Evolutionary conservation across 92 coral and sea anemone species (phyloP).

Genomic region (Heteractis magnifica): DNA sequence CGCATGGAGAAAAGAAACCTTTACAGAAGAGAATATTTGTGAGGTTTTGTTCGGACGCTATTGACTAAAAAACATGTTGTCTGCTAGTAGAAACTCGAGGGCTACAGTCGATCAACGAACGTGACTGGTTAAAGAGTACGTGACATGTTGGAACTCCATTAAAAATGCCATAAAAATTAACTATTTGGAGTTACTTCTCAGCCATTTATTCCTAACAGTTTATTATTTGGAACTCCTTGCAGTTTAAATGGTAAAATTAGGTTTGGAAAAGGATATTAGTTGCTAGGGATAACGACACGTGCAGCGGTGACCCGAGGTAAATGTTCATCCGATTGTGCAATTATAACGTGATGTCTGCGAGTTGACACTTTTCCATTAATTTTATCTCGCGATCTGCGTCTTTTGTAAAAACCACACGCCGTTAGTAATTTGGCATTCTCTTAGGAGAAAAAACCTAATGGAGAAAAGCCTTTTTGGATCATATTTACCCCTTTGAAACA

Average conservation of each 20-base stretch:
- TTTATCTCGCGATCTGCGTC: background rate
- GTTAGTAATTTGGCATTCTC: background rate
- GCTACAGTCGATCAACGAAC: background rate
- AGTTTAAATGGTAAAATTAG: background rate
- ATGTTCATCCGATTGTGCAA: background rate
- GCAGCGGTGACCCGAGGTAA: background rate
- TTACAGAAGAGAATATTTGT: background rate
- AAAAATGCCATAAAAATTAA: background rate
- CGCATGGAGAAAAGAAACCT: background rate
- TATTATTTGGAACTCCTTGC: background rate
- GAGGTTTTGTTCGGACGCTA: background rate
- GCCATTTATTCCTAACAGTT: background rate
- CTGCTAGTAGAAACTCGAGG: background rate
- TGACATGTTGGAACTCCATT: background rate
- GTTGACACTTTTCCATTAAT: slow-evolving; percentile 5
- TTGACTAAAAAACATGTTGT: background rate
- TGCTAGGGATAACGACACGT: slow-evolving; percentile 7
- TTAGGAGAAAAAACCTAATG: slow-evolving; percentile 8
- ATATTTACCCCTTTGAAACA: slow-evolving; percentile 11
- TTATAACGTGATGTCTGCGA: background rate
- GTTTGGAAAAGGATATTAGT: background rate
- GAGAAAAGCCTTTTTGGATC: slow-evolving; percentile 7
- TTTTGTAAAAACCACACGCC: slow-evolving; percentile 1
- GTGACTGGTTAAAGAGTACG: background rate
- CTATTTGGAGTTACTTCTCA: background rate